Conservation (phyloP, 2,797 vertebrate genomes). For the Girardinus metallicus region DNA sequence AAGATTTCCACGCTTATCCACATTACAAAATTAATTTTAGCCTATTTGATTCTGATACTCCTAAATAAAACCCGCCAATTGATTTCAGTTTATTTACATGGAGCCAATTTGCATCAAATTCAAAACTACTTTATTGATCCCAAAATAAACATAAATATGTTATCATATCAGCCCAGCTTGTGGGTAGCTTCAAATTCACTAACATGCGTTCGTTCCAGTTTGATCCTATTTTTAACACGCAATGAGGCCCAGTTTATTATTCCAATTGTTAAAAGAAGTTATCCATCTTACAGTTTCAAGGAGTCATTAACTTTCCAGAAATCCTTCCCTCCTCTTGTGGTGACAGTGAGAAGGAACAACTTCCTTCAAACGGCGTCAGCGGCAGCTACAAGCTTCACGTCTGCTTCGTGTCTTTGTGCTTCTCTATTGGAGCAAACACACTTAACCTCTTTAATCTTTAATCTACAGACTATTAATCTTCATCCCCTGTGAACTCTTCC, state of each 20-base stretch:
- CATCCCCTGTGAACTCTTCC: constrained; percentile 27
- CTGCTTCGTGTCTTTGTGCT: neutral
- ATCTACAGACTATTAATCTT: constrained; percentile 48
- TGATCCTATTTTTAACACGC: neutral
- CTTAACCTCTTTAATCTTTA: constrained; percentile 36
- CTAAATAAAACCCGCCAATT: neutral
- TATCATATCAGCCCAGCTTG: neutral
- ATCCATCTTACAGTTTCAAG: neutral
- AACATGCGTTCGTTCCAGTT: neutral
- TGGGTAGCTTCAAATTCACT: neutral
- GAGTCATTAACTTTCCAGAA: neutral
- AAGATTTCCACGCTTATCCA: neutral
- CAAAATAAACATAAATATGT: neutral
- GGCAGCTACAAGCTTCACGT: neutral
- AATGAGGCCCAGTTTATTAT: neutral
- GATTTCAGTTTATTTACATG: neutral
- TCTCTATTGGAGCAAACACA: constrained; percentile 12
- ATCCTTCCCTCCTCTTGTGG: neutral
- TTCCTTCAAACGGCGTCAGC: neutral
- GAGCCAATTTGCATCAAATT: neutral
- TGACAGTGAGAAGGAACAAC: neutral
- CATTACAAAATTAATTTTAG: neutral
- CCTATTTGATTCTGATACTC: neutral
- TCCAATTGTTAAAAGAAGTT: neutral
- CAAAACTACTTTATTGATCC: too few species aligned